phyloP scores from a whole-genome alignment of 2,888 invertebrate genomes.

The Portevinia maculata region DNA sequence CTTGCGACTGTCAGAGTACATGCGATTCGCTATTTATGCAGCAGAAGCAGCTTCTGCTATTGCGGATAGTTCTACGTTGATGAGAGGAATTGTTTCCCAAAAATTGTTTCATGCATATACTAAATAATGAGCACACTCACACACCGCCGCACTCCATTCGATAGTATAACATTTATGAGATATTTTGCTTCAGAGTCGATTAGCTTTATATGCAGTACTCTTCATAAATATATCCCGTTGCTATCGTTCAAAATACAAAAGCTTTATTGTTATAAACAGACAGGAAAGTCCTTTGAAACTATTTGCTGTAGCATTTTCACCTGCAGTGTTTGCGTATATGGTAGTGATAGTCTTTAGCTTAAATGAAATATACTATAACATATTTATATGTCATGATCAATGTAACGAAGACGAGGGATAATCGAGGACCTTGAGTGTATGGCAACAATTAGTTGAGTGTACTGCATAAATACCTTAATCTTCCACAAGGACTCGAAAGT shows the following conservation, averaged over 20 bases:
- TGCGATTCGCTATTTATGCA: conserved; percentile 59
- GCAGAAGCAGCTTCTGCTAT: conserved; percentile 37
- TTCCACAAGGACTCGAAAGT: conserved; percentile 60
- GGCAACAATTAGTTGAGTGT: conserved; percentile 40
- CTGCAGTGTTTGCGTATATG: background rate
- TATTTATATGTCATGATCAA: background rate
- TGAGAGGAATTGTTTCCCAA: conserved; percentile 8
- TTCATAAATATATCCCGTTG: background rate
- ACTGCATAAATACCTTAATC: conserved; percentile 28
- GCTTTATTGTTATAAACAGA: conserved; percentile 4
- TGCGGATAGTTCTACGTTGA: conserved; percentile 16
- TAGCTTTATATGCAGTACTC: conserved; percentile 14
- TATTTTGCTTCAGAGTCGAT: conserved; percentile 40
- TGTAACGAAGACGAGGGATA: background rate
- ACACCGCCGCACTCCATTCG: background rate
- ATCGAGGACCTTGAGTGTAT: background rate
- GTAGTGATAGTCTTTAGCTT: conserved; percentile 11
- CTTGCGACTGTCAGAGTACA: conserved; percentile 7
- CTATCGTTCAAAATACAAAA: conserved; percentile 4
- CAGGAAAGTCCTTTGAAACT: conserved; percentile 17
- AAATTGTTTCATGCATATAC: background rate
- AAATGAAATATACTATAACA: background rate
- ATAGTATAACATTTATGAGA: conserved; percentile 22
- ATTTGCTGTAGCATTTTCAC: background rate
- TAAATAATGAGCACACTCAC: background rate